Evolutionary conservation across 2,888 invertebrate genomes (phyloP).

Genomic region (Brachyptera putata): DNA sequence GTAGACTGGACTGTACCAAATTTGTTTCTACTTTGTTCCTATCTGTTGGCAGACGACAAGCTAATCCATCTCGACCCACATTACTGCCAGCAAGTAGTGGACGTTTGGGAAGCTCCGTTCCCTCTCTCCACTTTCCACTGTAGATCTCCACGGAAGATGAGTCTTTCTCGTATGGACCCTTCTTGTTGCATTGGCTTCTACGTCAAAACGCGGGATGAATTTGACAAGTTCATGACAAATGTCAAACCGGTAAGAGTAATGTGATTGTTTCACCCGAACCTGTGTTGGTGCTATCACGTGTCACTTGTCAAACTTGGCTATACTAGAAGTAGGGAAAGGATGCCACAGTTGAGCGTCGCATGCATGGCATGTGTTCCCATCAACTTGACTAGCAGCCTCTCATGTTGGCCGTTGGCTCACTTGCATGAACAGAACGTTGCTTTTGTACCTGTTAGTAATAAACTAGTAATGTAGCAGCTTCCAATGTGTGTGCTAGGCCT

Average conservation of each 20-base stretch:
- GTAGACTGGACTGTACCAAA: no score
- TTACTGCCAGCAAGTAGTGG: slow-evolving; percentile 87
- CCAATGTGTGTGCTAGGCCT: no score
- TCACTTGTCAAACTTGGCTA: background rate
- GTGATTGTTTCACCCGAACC: no score
- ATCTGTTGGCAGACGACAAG: slow-evolving; percentile 75
- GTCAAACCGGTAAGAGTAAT: slow-evolving; percentile 58
- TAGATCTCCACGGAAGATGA: slow-evolving; percentile 78
- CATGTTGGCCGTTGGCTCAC: no score
- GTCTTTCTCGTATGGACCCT: slow-evolving; percentile 83
- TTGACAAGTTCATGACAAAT: slow-evolving; percentile 67
- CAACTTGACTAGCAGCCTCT: no score
- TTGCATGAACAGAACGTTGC: no score
- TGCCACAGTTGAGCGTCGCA: no score
- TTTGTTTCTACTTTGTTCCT: no score
- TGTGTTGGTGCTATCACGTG: background rate
- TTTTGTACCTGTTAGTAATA: no score
- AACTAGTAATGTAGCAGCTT: no score
- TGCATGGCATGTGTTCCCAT: no score
- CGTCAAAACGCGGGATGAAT: slow-evolving; percentile 68
- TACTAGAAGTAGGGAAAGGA: no score
- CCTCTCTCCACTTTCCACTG: slow-evolving; percentile 79
- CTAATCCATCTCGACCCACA: slow-evolving; percentile 92
- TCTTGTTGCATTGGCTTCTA: slow-evolving; percentile 91
- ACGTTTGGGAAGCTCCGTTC: slow-evolving; percentile 76